These are phyloP conservation scores for Tetramorium alpestre DNA, from an alignment of 1,140 invertebrate species.

Conservation along the genomic window DNA sequence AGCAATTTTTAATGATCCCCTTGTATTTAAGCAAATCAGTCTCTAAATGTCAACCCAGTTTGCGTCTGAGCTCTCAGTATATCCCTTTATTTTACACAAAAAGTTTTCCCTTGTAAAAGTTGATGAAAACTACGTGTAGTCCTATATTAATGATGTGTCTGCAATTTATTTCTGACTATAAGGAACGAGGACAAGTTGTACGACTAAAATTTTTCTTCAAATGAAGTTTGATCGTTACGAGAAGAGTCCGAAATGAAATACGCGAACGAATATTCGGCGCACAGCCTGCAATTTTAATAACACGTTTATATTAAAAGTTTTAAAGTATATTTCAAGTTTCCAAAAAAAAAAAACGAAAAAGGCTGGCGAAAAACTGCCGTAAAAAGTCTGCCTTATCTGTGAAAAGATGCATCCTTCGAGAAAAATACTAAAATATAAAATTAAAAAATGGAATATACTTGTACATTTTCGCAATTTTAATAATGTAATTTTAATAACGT, in stretches of 20 bases:
- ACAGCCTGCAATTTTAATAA: constrained; percentile 13
- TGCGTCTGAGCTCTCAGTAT: not conserved
- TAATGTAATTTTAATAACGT: constrained; percentile 7
- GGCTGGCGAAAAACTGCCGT: not conserved
- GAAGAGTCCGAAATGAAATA: not conserved
- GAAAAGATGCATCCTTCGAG: not conserved
- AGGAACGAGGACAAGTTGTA: not conserved
- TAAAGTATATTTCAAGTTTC: not conserved
- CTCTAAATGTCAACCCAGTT: not conserved
- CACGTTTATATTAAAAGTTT: not conserved
- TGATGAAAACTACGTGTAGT: not conserved
- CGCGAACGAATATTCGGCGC: not conserved
- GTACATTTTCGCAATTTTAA: constrained; percentile 6
- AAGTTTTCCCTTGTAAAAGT: not conserved
- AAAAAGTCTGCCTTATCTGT: not conserved
- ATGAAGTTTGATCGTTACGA: constrained; percentile 25
- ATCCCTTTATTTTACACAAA: not conserved
- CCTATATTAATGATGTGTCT: constrained; percentile 8
- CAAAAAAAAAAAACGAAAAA: not conserved
- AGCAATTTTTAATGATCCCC: constrained; percentile 65
- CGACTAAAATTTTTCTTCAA: not conserved
- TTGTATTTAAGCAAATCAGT: constrained; percentile 53
- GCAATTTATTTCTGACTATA: constrained; percentile 7
- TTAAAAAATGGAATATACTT: not conserved
- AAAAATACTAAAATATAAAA: constrained; percentile 31